phyloP scores from a whole-genome alignment of 1,140 invertebrate genomes.

The Drosophila gunungcola region DNA sequence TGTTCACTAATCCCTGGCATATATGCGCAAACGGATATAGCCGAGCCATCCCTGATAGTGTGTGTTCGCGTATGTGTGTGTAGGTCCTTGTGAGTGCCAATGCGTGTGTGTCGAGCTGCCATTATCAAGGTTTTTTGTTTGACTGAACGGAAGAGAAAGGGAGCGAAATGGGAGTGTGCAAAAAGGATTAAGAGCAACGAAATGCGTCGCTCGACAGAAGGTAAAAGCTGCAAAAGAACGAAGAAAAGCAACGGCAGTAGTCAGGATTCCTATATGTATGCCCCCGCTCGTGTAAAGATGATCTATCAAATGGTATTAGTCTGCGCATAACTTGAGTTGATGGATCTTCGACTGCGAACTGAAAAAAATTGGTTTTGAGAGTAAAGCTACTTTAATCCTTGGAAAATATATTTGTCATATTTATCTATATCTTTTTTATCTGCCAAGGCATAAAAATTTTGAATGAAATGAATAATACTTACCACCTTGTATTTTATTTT shows the following conservation, averaged over 20 bases:
- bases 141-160: conserved; percentile 28
- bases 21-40: conserved; percentile 77
- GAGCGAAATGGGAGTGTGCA: conserved; percentile 49
- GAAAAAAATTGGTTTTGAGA: neutral
- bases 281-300: conserved; percentile 20
- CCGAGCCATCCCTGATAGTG: conserved; percentile 18
- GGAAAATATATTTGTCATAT: neutral
- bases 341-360: conserved; percentile 10
- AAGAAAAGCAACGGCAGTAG: conserved; percentile 24
- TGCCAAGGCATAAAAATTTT: no score
- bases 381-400: neutral
- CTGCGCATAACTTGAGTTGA: conserved; percentile 18
- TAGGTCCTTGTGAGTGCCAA: conserved; percentile 7
- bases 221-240: conserved; percentile 56
- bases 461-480: no score
- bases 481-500: no score
- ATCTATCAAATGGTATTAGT: conserved; percentile 52
- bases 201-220: conserved; percentile 59
- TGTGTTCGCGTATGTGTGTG: conserved; percentile 12
- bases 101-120: conserved; percentile 51
- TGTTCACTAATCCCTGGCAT: conserved; percentile 77
- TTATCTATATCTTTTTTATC: no score
- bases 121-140: conserved; percentile 78
- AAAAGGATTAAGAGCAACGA: conserved; percentile 73
- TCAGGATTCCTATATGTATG: conserved; percentile 36